Base-by-base conservation (phyloP, 1,140 invertebrate genomes). In the Calycopis cecrops region DNA sequence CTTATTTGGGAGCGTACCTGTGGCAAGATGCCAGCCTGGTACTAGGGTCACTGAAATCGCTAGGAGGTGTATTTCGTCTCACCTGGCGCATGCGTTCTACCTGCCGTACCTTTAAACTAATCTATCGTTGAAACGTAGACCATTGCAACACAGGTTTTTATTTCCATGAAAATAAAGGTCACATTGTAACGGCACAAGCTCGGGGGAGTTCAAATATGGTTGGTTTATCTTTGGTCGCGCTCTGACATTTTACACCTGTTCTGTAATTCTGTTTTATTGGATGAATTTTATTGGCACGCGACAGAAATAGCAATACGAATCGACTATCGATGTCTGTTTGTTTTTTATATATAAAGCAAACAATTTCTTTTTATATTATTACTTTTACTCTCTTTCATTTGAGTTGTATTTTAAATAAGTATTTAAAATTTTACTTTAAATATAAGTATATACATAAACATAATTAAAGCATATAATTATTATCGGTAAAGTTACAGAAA, bases 1-100 rank as follows among this genome's bases (percentile, higher is more conserved):
- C 66, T 53, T 62, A 66, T 73, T 79, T 71, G 77, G 76, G 69
- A 86, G 73, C 77, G 60, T 87, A 87, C 86, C 86, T 88, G 86
- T 88, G 86, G 84, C 86, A 87, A 82, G 65, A 78, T 88, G 86
- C 86, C 86, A 88, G 84, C 77, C 81, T 73, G 62, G 67, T 85
- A 87, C 79, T 69, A 86, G 83, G 86, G 62, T 57, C 60, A 34
- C 74, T 87, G 59, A 65, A 63, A 49, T 38, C 51, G 38, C 40
- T 52, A 74, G 71, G 71, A 83, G 76, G 72, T 75, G 53, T 50
- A 58, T 35, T 33, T 33, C 33, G 40, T 35, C 35, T 68, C 59
- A 78, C 69, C 71, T 79, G 74, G 62, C 76, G 77, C 78, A 85
- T 81, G 78, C 77, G 76, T 75, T 68, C 65, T 69, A 81, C 74